Percentiles rank a stretch among this genome's conserved stretches.
Evolutionary conservation across 2,888 invertebrate species (phyloP).

Genomic region (Blastobasis lacticolella): DNA sequence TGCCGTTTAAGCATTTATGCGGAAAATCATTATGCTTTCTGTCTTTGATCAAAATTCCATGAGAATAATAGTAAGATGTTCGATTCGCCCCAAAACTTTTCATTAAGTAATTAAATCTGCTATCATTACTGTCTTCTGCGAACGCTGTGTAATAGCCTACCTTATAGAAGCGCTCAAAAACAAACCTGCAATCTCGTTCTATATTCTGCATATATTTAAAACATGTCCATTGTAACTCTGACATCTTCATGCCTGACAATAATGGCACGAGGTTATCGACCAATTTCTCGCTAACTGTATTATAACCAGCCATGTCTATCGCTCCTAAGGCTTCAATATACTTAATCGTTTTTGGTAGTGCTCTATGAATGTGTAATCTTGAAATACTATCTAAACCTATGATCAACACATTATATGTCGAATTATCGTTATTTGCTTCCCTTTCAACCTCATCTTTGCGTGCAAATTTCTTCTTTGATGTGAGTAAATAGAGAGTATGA

Average conservation of each 20-base stretch:
- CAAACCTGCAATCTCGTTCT: conserved; percentile 79
- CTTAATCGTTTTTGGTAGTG: conserved; percentile 80
- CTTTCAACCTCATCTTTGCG: conserved; percentile 8
- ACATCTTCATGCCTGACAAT: conserved; percentile 76
- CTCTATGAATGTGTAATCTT: conserved; percentile 85
- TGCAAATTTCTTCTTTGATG: conserved; percentile 41
- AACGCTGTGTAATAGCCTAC: conserved; percentile 81
- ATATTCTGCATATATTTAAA: conserved; percentile 66
- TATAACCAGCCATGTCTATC: conserved; percentile 88
- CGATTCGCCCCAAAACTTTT: too few relatives aligned
- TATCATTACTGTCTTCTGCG: conserved; percentile 82
- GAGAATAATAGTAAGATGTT: too few relatives aligned
- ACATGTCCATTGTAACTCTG: conserved; percentile 70
- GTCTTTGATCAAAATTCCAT: conserved; percentile 77
- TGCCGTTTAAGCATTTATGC: conserved; percentile 75
- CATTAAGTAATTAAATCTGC: conserved; percentile 81
- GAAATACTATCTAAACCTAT: conserved; percentile 90
- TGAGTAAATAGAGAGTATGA: conserved; percentile 78
- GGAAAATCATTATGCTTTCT: conserved; percentile 3
- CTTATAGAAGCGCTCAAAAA: conserved; percentile 83
- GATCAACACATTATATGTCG: conserved; percentile 79
- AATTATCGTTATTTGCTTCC: conserved; percentile 8
- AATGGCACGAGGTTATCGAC: conserved; percentile 90
- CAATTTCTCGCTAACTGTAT: conserved; percentile 93
- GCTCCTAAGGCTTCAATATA: conserved; percentile 75